Base-by-base conservation (phyloP, 2,888 invertebrate species). In the Zaprionus bogoriensis region DNA sequence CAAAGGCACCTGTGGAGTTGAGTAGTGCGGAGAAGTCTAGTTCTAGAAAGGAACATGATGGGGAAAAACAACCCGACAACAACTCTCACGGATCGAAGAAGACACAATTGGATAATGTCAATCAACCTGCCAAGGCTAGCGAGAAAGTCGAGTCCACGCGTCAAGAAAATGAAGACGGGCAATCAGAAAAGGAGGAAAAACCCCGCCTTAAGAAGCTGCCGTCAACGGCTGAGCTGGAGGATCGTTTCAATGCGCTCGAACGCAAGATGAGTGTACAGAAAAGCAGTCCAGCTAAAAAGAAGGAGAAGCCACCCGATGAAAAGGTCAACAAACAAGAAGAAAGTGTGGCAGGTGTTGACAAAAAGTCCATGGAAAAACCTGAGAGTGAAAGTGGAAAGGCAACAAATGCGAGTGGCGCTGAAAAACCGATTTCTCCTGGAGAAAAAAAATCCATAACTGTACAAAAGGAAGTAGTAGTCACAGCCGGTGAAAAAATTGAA, bases 291-390 rank as follows among this genome's bases (percentile, higher is more conserved):
- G 36, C 70, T 1, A 79, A 77, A 45, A 54, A 61, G 2, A 87
- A 87, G 42, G 89, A 89, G 23, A 82, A 89, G 25, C 89, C 89
- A 1, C 89, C 89, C 5, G 89, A 89, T 42, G 76, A 71, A 14
- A 52, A n/a, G 1, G 23, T 4, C n/a, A 42, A 57, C 10, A 25
- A 22, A 14, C 32, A 4, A 4, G 30, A 38, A 10, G 44, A 23
- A 4, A 55, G 23, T 9, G 2, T 2, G 1, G 1, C 2, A 17
- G 19, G 4, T 0, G 19, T 3, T 0, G n/a, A 4, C 5, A 22
- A 5, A 12, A 32, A 25, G 1, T 3, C 1, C 12, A 3, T 9
- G 12, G 20, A 39, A 25, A 54, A 10, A 1, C 12, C 14, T n/a
- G n/a, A n/a, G n/a, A n/a, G n/a, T n/a, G n/a, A n/a, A n/a, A n/a